Conservation (phyloP, 1,140 invertebrate species). For the Saccostrea cuccullata region DNA sequence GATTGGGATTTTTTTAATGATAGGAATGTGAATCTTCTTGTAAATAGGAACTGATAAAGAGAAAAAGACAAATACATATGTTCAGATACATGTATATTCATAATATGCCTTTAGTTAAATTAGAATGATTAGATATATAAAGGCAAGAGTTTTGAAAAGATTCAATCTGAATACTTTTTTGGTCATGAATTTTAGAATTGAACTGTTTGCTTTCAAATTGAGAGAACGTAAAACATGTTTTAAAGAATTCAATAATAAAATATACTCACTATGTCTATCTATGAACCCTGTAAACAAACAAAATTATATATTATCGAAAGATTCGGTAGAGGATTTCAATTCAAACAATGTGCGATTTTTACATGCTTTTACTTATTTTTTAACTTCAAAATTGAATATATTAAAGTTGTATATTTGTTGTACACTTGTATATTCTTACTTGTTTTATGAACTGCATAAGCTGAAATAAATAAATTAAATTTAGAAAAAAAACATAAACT, state of each 20-base stretch:
- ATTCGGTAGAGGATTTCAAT: not conserved
- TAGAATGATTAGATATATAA: too few relatives aligned
- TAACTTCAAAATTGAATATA: not conserved
- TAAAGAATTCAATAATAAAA: not conserved
- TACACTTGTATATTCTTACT: not conserved
- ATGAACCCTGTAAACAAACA: not conserved
- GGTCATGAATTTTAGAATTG: too few relatives aligned
- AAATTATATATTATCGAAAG: not conserved
- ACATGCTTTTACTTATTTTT: not conserved
- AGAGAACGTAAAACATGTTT: too few relatives aligned
- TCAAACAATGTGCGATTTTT: not conserved
- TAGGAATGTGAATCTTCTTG: slow-evolving; percentile 6
- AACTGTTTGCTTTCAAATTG: too few relatives aligned
- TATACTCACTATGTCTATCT: slow-evolving; percentile 9
- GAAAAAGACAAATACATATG: not conserved
- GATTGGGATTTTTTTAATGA: not conserved
- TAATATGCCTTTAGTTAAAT: not conserved
- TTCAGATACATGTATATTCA: too few relatives aligned
- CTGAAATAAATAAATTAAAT: not conserved
- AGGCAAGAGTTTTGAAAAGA: too few relatives aligned
- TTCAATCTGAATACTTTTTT: too few relatives aligned
- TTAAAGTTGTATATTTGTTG: not conserved
- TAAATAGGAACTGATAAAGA: not conserved
- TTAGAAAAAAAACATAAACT: too few relatives aligned
- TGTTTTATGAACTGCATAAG: slow-evolving; percentile 1